Conservation (phyloP, 2,797 vertebrate genomes). For the Pseudomugil tenellus region DNA sequence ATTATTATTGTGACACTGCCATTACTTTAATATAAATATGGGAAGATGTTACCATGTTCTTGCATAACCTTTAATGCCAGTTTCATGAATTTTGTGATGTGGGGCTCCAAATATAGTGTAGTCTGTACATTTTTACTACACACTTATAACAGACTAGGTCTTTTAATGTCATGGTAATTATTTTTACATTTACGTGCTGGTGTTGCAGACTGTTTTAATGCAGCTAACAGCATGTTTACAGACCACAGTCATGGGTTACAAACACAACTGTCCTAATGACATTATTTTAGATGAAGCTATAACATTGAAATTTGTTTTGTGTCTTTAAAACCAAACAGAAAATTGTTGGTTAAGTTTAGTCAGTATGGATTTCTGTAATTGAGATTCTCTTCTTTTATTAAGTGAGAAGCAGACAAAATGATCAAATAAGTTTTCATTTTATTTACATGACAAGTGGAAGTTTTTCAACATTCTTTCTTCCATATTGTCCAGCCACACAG, state of each 20-base stretch:
- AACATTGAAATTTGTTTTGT: background rate
- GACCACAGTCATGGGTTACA: background rate
- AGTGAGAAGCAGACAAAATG: background rate
- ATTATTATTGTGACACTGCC: background rate
- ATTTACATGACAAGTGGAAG: conserved; percentile 51
- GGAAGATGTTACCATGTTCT: background rate
- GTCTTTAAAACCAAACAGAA: background rate
- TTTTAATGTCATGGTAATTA: background rate
- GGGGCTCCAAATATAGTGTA: background rate
- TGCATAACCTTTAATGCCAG: background rate
- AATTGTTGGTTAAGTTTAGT: background rate
- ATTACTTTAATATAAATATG: too few species aligned
- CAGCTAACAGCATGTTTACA: background rate
- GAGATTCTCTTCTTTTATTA: too few species aligned
- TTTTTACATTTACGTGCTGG: background rate
- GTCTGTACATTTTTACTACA: background rate
- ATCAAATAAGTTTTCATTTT: conserved; percentile 19
- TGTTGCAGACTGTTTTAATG: background rate
- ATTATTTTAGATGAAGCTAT: background rate
- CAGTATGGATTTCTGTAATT: background rate
- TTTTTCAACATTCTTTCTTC: conserved; percentile 7
- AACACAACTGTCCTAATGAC: background rate
- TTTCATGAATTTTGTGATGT: background rate
- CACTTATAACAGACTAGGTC: background rate
- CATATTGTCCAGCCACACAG: conserved; percentile 6